Base-by-base conservation (phyloP, 1,140 invertebrate genomes). In the Apocrypta bakeri region DNA sequence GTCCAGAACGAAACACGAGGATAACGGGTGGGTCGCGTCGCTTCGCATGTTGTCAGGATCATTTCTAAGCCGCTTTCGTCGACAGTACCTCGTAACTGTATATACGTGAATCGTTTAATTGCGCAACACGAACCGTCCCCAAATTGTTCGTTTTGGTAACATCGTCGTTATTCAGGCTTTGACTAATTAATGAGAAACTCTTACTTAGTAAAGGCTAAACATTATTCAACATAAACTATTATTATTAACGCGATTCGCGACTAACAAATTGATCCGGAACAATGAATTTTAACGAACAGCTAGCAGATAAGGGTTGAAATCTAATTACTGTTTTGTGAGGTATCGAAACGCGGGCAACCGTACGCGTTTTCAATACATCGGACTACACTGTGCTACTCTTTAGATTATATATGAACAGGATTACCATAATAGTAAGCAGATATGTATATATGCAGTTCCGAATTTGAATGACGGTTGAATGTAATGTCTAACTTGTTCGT, bases 1-100 rank as follows among this genome's bases (percentile, higher is more conserved):
- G 63, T 12, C 42, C 12, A 48, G 24, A 29, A 9, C n/a, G n/a
- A 1, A 64, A 7, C 11, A 27, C 14, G 14, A 14, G 40, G 25
- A 17, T 33, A 56, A 25, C 4, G 1, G 14, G 40, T 24, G 25
- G 37, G 29, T 40, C 66, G 24, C 8, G 1, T 4, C 66, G 24
- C 21, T 2, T 21, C 63, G 24, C 24, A 14, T 14, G 48, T 56
- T 17, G 48, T 56, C 1, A 68, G 37, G 66, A 24, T n/a, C 25
- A 27, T 71, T 42, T 42, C 14, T 80, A 72, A 80, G 69, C 68
- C 1, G 56, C 29, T 68, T 68, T 29, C 14, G 31, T 25, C 6
- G 24, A 31, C 1, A 8, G 1, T 71, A 27, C 37, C 14, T 29
- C 66, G 76, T 56, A 29, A 56, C 69, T 71, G 25, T 31, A 71